Base-by-base conservation (phyloP, 53 echinoderm and acorn worm species). In the Patiria pectinifera region DNA sequence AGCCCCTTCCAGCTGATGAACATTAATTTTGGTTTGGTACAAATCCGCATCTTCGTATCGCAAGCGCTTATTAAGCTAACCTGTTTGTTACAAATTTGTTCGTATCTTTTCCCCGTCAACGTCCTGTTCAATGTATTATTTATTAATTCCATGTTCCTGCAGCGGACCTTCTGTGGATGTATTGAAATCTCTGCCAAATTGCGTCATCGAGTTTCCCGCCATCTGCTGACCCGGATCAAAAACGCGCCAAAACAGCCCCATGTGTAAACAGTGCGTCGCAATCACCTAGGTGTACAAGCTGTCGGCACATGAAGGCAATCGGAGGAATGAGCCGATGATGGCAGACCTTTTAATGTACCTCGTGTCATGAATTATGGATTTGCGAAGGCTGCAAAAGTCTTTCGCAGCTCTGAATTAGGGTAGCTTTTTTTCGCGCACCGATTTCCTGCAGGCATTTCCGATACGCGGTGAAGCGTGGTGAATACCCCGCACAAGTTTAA, bases 181-280 rank as follows among this genome's bases (percentile, higher is more conserved):
- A 66, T 11, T 76, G 1, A 11, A 10, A 24, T 2, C 10, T 76
- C 25, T 0, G 25, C 25, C 25, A 5, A 43, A 43, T 43, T n/a
- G 25, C 35, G 25, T 53, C 53, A 53, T 18, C 1, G 71, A 71
- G 18, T 76, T n/a, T 76, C 76, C 10, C 48, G 80, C 48, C 46
- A 80, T 80, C 48, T 46, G 46, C 47, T 48, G 80, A 48, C 80
- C 80, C 43, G 45, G 80, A 47, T 48, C 44, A 45, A 76, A 80
- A 15, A 10, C 48, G 80, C 80, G 46, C 48, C 48, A 47, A 47
- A 76, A 76, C 4, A 45, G 3, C 48, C 48, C 80, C 4, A 3
- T 80, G 80, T 43, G 19, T 3, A 2, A 9, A 47, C 80, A 80
- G 43, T 45, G 80, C 9, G 80, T n/a, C 43, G 66, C 66, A 66